These are phyloP conservation scores for Xestia rhomboidea DNA, from an alignment of 2,888 invertebrate genomes.

Conservation along the genomic window DNA sequence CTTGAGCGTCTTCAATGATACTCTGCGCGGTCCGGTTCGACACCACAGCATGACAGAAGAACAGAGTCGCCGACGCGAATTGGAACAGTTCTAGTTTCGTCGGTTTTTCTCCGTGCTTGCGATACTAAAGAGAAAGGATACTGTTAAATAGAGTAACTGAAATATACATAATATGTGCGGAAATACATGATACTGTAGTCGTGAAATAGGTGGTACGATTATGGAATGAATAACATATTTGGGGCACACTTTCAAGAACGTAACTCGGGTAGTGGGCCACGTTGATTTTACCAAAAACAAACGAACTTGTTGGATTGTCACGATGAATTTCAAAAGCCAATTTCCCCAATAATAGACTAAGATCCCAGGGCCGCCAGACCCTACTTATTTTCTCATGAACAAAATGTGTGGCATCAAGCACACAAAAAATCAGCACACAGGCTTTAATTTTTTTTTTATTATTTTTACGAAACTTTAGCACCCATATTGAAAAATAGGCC, in stretches of 20 bases:
- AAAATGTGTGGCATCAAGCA: no score
- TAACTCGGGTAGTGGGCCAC: neutral
- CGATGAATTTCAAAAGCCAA: neutral
- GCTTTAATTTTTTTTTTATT: no score
- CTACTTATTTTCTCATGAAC: no score
- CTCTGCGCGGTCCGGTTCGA: slow-evolving; percentile 86
- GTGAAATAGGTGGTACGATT: neutral
- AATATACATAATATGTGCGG: neutral
- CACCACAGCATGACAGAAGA: slow-evolving; percentile 87
- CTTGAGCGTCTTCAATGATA: slow-evolving; percentile 90
- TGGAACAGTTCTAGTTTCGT: slow-evolving; percentile 87
- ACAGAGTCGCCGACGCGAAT: slow-evolving; percentile 86
- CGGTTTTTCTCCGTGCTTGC: slow-evolving; percentile 84
- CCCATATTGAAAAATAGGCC: no score
- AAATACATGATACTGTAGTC: neutral
- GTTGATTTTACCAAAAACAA: neutral
- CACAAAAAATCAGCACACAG: no score
- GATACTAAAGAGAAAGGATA: slow-evolving; percentile 76
- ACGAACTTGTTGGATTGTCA: neutral
- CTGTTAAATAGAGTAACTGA: neutral
- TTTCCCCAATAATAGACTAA: no score
- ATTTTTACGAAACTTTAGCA: no score
- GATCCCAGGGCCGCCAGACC: no score
- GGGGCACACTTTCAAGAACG: neutral
- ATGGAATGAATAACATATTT: neutral